Evolutionary conservation across 1,140 invertebrate genomes (phyloP).

Genomic region (Lethocerus indicus): DNA sequence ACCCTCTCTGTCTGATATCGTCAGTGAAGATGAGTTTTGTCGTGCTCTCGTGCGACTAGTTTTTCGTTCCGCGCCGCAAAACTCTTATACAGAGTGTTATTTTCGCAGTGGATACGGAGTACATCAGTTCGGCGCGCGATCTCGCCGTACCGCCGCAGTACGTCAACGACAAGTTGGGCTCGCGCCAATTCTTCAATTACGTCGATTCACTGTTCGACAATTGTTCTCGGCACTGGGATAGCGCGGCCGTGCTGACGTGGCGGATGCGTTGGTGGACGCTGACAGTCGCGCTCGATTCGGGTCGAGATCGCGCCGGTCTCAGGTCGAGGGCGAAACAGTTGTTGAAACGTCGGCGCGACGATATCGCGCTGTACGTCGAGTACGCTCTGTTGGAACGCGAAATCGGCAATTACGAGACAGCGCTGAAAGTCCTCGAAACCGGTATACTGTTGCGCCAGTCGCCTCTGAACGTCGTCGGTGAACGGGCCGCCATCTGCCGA

Average conservation of each 20-base stretch:
- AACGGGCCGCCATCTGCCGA: too few species aligned
- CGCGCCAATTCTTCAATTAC: slow-evolving; percentile 3
- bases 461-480: too few species aligned
- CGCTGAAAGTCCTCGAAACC: slow-evolving; percentile 25
- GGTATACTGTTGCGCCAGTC: slow-evolving; percentile 20
- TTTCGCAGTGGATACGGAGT: too few species aligned
- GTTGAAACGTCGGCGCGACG: slow-evolving; percentile 12
- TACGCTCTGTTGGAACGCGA: slow-evolving; percentile 15
- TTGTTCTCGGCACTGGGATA: not conserved
- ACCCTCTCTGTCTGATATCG: too few species aligned
- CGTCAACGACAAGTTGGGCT: slow-evolving; percentile 4
- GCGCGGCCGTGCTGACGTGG: slow-evolving; percentile 1
- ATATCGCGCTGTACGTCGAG: slow-evolving; percentile 14
- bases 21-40: too few species aligned
- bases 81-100: too few species aligned
- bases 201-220: slow-evolving; percentile 4
- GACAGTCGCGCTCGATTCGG: too few species aligned
- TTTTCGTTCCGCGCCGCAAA: too few species aligned
- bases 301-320: too few species aligned
- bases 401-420: slow-evolving; percentile 8
- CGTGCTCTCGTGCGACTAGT: too few species aligned
- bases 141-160: too few species aligned
- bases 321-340: slow-evolving; percentile 14
- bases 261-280: slow-evolving; percentile 11
- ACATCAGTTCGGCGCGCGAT: too few species aligned